Evolutionary conservation across 2,888 invertebrate genomes (phyloP), one percentile per base, ranked within the genome.

Genomic region (Euspilapteryx auroguttella): DNA sequence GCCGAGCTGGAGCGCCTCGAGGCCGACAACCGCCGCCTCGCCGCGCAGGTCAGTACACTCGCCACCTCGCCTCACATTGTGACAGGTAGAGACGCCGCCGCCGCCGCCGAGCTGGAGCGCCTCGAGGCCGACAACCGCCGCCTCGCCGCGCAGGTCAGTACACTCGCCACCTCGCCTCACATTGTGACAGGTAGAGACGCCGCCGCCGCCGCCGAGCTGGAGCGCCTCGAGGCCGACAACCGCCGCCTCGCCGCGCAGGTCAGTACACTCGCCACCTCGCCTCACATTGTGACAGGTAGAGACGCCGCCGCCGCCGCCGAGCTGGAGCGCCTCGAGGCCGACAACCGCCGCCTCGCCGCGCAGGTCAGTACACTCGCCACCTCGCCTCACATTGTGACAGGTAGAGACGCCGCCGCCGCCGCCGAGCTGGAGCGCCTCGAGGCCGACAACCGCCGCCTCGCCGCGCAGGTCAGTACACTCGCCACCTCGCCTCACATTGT

Each of bases 71-170:
- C n/a, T n/a, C n/a, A n/a, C n/a, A n/a, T n/a, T n/a, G n/a, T n/a
- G n/a, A n/a, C n/a, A n/a, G n/a, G n/a, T n/a, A n/a, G n/a, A n/a
- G n/a, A n/a, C n/a, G 48, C 54, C 9, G 63, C 55, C 14, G 73
- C 73, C 4, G 64, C 65, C 5, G 44, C 47, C 0, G 69, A 68
- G 24, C 55, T 75, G 9, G 34, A 54, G 2, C 50, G 65, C 0
- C 52, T 69, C 3, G 73, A 73, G 32, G 34, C 40, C n/a, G 71
- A 73, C 22, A 68, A 65, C 37, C 48, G 47, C 15, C 50, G 59
- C 6, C 51, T 61, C 14, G 59, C 58, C 21, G 54, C 55, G 32
- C 65, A 73, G 65, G 69, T 68, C 34, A 24, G 9, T 7, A 24
- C 3, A 12, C 8, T 7, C 3, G 9, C 7, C 14, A 9, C n/a